Evolutionary conservation across 2,113 vertebrate genomes (phyloP).

Genomic region (rat (Rattus norvegicus)): GRCr8 NC_086019.1:178499001-178499500

Average conservation of each 20-base stretch:
- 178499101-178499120: accelerated
- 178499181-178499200: not conserved
- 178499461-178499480: not conserved
- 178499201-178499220: not conserved
- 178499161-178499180: not conserved
- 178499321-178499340: not conserved
- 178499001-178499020: not conserved
- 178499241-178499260: not conserved
- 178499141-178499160: not conserved
- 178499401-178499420: not conserved
- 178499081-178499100: not conserved
- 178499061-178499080: not conserved
- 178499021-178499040: not conserved
- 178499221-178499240: not conserved
- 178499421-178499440: not conserved
- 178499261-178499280: not conserved
- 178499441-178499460: not conserved
- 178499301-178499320: not conserved
- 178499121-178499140: not conserved
- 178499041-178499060: not conserved
- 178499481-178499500: not conserved
- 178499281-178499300: not conserved
- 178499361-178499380: not conserved
- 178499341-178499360: not conserved
- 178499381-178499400: not conserved